A percentile compares a stretch with the other conserved stretches of the same genome.
Evolutionary conservation across 2,113 vertebrate species (phyloP).

Genomic region (Lutjanus erythropterus): DNA sequence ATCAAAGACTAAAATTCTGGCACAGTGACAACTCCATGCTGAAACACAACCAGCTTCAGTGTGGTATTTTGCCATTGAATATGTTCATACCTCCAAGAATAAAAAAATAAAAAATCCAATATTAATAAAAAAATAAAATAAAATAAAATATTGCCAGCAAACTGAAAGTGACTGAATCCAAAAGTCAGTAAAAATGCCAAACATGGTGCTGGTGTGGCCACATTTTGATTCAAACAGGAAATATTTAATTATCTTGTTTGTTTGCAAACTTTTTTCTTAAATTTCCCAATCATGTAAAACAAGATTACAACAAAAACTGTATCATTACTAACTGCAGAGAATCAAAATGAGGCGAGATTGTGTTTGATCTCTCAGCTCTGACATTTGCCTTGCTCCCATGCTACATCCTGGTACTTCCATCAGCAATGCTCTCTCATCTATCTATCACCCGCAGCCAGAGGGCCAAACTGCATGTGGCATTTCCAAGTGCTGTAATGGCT

Average conservation of each 20-base stretch:
- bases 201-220: background rate
- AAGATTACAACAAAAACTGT: background rate
- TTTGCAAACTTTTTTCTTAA: background rate
- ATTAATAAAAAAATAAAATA: background rate
- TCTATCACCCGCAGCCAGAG: conserved; percentile 76
- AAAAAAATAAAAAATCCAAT: background rate
- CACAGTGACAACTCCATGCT: too few species aligned
- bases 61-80: too few species aligned
- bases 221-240: background rate
- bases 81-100: background rate
- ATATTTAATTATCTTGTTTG: background rate
- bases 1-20: too few species aligned
- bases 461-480: conserved; percentile 80
- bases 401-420: conserved; percentile 79
- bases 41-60: background rate
- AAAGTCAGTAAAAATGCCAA: background rate
- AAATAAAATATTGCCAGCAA: conserved; percentile 1
- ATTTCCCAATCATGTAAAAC: background rate
- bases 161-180: background rate
- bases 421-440: conserved; percentile 71
- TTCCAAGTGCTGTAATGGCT: conserved; percentile 75
- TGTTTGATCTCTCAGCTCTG: conserved; percentile 47
- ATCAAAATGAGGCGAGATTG: conserved; percentile 19
- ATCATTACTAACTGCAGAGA: conserved; percentile 8
- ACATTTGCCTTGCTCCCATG: conserved; percentile 66